Conservation (phyloP, 1,140 invertebrate genomes). For the Neocloeon triangulifer region DNA sequence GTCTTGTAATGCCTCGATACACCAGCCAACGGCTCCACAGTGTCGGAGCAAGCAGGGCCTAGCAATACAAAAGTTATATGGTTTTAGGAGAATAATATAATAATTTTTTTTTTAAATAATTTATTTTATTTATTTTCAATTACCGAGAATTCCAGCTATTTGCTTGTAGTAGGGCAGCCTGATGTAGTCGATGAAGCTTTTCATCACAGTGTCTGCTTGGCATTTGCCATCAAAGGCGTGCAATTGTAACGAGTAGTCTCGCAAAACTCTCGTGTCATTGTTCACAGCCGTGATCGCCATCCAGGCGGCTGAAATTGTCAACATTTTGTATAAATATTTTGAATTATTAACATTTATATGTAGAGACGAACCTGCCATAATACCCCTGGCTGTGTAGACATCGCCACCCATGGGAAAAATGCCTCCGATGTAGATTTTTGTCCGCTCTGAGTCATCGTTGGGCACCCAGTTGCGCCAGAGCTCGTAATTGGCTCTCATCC, state of each 20-base stretch:
- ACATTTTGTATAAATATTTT: not conserved
- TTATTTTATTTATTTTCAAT: conserved; percentile 1
- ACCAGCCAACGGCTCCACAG: conserved; percentile 56
- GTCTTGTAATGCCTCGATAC: conserved; percentile 57
- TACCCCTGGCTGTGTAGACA: conserved; percentile 31
- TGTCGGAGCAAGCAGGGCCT: conserved; percentile 68
- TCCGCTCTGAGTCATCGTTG: conserved; percentile 21
- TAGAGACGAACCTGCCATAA: conserved; percentile 22
- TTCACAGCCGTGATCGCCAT: conserved; percentile 46
- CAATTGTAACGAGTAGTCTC: conserved; percentile 35
- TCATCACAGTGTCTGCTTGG: conserved; percentile 51
- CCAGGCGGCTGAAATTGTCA: conserved; percentile 26
- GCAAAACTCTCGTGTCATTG: conserved; percentile 27
- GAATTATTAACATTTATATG: not conserved
- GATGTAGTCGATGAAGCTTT: conserved; percentile 52
- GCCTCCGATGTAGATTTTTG: conserved; percentile 37
- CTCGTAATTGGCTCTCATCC: conserved; percentile 30
- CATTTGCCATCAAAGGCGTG: conserved; percentile 42
- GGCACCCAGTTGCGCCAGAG: conserved; percentile 30
- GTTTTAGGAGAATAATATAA: not conserved
- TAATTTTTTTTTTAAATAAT: not conserved
- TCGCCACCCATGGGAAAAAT: conserved; percentile 46
- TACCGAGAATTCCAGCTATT: conserved; percentile 45
- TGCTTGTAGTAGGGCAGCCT: conserved; percentile 23
- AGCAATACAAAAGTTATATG: conserved; percentile 5